A percentile compares a stretch with the other conserved stretches of the same genome.
phyloP scores from a whole-genome alignment of 2,797 vertebrate species.

The Mergus octosetaceus region DNA sequence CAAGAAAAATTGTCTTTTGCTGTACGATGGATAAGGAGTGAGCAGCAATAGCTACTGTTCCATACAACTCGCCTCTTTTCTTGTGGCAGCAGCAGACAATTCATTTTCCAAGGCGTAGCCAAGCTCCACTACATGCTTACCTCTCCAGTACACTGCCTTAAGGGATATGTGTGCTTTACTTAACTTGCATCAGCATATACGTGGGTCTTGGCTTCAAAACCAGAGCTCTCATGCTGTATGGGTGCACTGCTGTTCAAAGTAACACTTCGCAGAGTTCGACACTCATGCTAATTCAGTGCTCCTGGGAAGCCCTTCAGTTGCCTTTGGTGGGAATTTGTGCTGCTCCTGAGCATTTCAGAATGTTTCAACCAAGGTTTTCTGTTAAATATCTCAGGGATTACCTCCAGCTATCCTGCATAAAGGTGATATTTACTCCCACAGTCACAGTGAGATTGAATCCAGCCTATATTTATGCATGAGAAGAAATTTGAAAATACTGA shows the following conservation, averaged over 20 bases:
- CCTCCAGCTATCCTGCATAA: neutral
- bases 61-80: rapidly evolving
- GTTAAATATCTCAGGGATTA: neutral
- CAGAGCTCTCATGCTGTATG: neutral
- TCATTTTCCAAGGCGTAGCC: neutral
- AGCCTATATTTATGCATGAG: neutral
- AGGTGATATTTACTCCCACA: neutral
- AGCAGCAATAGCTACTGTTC: neutral
- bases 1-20: neutral
- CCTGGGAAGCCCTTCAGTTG: neutral
- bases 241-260: neutral
- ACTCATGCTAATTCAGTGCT: neutral
- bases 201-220: neutral
- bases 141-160: neutral
- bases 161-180: neutral
- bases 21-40: neutral
- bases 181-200: too few species aligned
- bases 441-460: neutral
- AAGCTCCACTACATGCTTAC: neutral
- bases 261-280: neutral
- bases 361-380: neutral
- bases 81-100: neutral
- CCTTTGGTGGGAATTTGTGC: neutral
- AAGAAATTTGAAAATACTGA: neutral
- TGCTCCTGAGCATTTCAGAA: neutral